These are phyloP conservation scores for Tragelaphus imberbis DNA, from an alignment of 2,113 vertebrate species.

Conservation along the genomic window DNA sequence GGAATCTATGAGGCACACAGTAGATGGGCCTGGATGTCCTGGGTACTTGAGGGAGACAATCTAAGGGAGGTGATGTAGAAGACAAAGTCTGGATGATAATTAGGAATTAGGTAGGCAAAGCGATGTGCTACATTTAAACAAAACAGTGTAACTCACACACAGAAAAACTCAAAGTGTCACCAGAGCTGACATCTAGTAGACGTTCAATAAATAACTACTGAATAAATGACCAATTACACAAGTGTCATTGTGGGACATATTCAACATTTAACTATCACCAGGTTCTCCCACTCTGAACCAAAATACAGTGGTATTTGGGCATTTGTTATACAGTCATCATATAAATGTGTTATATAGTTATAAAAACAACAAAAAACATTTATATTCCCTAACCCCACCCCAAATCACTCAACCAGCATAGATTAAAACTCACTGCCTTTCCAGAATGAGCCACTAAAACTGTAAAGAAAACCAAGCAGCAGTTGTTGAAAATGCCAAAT, in stretches of 20 bases:
- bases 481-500: conserved; percentile 4
- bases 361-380: not conserved
- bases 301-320: not conserved
- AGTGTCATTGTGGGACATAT: not conserved
- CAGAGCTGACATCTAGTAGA: not conserved
- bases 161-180: not conserved
- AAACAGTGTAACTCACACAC: not conserved
- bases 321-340: not conserved
- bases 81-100: not conserved
- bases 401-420: not conserved
- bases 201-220: not conserved
- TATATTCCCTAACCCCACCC: not conserved
- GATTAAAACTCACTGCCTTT: not conserved
- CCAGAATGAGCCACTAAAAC: not conserved
- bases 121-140: not conserved
- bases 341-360: not conserved
- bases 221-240: not conserved
- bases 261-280: not conserved
- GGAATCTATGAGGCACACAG: not conserved
- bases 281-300: not conserved
- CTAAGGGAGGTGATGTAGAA: not conserved
- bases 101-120: not conserved
- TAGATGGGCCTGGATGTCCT: not conserved
- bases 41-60: not conserved
- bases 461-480: conserved; percentile 16